Evolutionary conservation across 2,888 invertebrate genomes (phyloP), one percentile per base, ranked within the genome.

Genomic region (Anodontia alba): DNA sequence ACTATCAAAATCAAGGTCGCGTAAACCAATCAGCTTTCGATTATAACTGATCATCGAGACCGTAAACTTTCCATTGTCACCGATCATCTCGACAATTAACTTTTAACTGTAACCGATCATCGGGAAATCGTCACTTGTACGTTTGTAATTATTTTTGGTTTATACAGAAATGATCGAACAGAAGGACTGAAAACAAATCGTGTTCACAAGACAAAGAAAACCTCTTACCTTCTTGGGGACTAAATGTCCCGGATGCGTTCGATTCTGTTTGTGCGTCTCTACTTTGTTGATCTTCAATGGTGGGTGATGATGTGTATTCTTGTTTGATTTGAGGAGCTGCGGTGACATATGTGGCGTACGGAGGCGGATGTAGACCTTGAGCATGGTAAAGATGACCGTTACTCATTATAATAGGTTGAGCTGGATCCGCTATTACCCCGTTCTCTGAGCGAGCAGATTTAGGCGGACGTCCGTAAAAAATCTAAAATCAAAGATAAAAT

Each of bases 341-440:
- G 33, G 75, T 68, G 42, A 83, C 78, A 43, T 83, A 86, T 17
- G 76, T 81, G 73, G 80, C 78, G 71, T 86, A 86, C 15, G 86
- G 83, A n/a, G 86, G 86, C 75, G 83, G 83, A 62, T 83, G 83
- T 7, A 83, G 54, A 26, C 85, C 79, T 36, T 82, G 81, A 46
- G 84, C 68, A n/a, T 70, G 69, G 71, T 86, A 86, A 7, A 86
- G n/a, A 68, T 86, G 83, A 73, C 86, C 86, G 46, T 81, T 86
- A 46, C 69, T 78, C 80, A 79, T 80, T 23, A 86, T 77, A 20
- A 81, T 81, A 17, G 81, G 75, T 73, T 83, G 83, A 42, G 73
- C 74, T 20, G 81, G 84, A 46, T 86, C 86, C 3, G 79, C 33
- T 73, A 86, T 73, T 54, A 85, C 75, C n/a, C 86, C 86, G 29